Conservation (phyloP, 2,797 vertebrate species). For the Caiman crocodilus region DNA sequence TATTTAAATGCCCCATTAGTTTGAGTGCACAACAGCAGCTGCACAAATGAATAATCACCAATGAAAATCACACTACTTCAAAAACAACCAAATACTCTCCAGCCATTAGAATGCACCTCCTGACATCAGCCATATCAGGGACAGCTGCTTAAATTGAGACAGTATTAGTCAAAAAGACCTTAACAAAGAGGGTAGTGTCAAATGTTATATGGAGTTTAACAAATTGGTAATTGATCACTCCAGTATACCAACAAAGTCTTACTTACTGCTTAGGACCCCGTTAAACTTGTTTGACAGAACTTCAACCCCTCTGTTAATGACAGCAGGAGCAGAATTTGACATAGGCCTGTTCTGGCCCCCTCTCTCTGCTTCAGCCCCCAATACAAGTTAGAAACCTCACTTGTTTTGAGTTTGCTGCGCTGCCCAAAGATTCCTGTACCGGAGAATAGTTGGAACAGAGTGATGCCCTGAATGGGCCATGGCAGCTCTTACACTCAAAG, state of each 20-base stretch:
- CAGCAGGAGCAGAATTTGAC: not conserved
- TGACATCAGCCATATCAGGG: fast-evolving
- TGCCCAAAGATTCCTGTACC: not conserved
- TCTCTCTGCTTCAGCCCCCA: not conserved
- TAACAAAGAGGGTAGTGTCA: not conserved
- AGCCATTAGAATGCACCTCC: not conserved
- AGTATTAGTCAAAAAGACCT: not conserved
- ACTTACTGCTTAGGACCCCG: not conserved
- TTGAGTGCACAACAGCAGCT: not conserved
- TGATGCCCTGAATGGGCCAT: not conserved
- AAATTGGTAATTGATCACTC: not conserved
- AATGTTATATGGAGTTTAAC: not conserved
- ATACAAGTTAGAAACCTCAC: not conserved
- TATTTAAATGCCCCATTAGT: not conserved
- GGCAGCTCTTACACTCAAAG: fast-evolving
- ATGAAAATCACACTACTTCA: not conserved
- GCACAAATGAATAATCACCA: not conserved
- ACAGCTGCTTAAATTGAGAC: not conserved
- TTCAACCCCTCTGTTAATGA: not conserved
- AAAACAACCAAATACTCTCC: not conserved
- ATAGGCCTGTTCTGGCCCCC: not conserved
- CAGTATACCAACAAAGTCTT: not conserved
- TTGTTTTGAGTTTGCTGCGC: not conserved
- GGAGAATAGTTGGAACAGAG: not conserved
- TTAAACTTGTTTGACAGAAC: not conserved